Conservation (phyloP, 2,888 invertebrate species). For the Subacronicta megacephala region DNA sequence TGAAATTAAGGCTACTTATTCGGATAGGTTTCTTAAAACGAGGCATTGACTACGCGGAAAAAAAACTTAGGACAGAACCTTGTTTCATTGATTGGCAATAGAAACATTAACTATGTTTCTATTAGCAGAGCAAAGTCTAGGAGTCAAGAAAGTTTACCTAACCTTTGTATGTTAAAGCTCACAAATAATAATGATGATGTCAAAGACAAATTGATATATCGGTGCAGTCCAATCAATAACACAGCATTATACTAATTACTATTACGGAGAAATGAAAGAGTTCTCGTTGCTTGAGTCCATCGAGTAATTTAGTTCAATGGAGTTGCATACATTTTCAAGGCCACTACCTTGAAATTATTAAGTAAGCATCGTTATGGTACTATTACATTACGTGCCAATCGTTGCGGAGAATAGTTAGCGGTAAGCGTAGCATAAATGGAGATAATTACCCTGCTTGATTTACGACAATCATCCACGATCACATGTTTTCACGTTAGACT, state of each 20-base stretch:
- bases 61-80: too few species aligned
- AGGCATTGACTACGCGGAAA: too few species aligned
- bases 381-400: slow-evolving; percentile 19
- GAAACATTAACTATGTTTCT: too few species aligned
- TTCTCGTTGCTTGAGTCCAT: slow-evolving; percentile 12
- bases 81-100: too few species aligned
- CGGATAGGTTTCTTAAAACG: too few species aligned
- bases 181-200: slow-evolving; percentile 11
- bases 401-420: slow-evolving; percentile 16
- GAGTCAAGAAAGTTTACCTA: neutral
- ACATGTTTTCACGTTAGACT: neutral
- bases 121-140: too few species aligned
- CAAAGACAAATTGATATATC: slow-evolving; percentile 47
- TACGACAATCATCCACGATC: neutral
- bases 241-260: slow-evolving; percentile 3
- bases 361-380: slow-evolving; percentile 13
- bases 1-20: too few species aligned
- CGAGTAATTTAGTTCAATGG: slow-evolving; percentile 18
- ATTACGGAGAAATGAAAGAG: slow-evolving; percentile 1
- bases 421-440: slow-evolving; percentile 20
- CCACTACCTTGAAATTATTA: slow-evolving; percentile 23
- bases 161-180: neutral
- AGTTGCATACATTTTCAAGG: slow-evolving; percentile 33
- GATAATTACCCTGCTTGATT: slow-evolving; percentile 2
- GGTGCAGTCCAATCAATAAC: neutral